Conservation (phyloP, 1,140 invertebrate species). For the Meteorus sp. region DNA sequence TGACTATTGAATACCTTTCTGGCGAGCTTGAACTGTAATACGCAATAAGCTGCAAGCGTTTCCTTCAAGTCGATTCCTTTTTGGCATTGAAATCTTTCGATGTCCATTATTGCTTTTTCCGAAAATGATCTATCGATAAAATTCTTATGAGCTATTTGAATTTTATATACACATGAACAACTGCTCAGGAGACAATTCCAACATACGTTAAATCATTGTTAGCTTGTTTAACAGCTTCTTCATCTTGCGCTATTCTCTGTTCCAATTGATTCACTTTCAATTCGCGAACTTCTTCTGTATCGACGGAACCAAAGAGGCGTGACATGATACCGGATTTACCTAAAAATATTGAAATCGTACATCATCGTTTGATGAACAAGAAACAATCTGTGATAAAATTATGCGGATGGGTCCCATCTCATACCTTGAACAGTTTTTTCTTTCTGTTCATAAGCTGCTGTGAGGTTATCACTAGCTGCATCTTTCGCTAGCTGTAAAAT, state of each 20-base stretch:
- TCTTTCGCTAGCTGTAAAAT: conserved; percentile 73
- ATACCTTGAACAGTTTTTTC: conserved; percentile 60
- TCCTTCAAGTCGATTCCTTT: conserved; percentile 78
- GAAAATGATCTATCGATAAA: conserved; percentile 66
- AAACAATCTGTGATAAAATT: conserved; percentile 11
- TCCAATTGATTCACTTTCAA: conserved; percentile 72
- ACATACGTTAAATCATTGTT: conserved; percentile 68
- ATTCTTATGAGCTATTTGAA: not conserved
- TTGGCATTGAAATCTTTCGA: conserved; percentile 78
- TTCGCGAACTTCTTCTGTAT: conserved; percentile 79
- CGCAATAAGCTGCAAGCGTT: conserved; percentile 73
- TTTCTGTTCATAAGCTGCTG: conserved; percentile 62
- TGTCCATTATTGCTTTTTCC: conserved; percentile 70
- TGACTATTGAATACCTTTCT: conserved; percentile 76
- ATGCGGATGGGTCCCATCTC: not conserved
- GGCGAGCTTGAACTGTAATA: conserved; percentile 77
- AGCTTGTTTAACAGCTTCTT: conserved; percentile 63
- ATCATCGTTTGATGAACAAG: conserved; percentile 7
- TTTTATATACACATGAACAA: conserved; percentile 14
- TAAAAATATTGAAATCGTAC: conserved; percentile 27
- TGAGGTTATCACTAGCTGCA: conserved; percentile 67
- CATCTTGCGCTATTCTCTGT: conserved; percentile 70
- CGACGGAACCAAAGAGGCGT: conserved; percentile 74
- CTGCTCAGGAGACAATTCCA: too few species aligned
- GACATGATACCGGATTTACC: conserved; percentile 75